Percentiles rank a stretch among this genome's conserved stretches.
Conservation (phyloP, 2,888 invertebrate genomes). For the Eumerus sabulonum region DNA sequence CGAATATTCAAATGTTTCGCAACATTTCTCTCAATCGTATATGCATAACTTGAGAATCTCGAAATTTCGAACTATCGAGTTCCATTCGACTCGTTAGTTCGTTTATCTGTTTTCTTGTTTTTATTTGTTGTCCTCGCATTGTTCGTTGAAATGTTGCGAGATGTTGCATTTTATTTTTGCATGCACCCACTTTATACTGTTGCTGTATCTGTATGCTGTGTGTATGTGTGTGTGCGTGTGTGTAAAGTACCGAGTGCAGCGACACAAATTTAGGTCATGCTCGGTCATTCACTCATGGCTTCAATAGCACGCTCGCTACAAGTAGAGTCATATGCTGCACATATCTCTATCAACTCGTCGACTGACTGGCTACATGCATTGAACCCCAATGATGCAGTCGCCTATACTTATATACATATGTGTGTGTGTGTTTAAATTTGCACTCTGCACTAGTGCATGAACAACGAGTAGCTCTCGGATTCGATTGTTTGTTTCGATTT, state of each 20-base stretch:
- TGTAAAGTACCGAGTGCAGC: slow-evolving; percentile 80
- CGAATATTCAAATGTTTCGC: slow-evolving; percentile 61
- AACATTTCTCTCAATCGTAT: slow-evolving; percentile 51
- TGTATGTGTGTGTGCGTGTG: slow-evolving; percentile 17
- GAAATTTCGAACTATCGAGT: slow-evolving; percentile 50
- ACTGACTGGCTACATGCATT: too few relatives aligned
- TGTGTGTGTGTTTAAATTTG: slow-evolving; percentile 52
- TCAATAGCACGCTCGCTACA: slow-evolving; percentile 51
- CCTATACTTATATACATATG: slow-evolving; percentile 9
- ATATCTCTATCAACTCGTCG: not conserved
- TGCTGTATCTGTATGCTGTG: slow-evolving; percentile 11
- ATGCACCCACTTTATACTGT: slow-evolving; percentile 65
- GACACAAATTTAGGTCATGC: slow-evolving; percentile 85
- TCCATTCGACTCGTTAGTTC: slow-evolving; percentile 26
- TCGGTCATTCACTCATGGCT: slow-evolving; percentile 80
- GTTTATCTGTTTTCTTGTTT: slow-evolving; percentile 27
- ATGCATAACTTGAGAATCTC: slow-evolving; percentile 56
- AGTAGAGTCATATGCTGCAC: too few relatives aligned
- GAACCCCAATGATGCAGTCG: not conserved
- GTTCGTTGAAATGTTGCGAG: slow-evolving; percentile 67
- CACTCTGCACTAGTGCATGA: slow-evolving; percentile 58
- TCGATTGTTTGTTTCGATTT: slow-evolving; percentile 4
- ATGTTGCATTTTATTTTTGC: slow-evolving; percentile 56
- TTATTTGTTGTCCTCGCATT: too few relatives aligned
- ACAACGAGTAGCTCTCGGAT: slow-evolving; percentile 10